Base-by-base conservation (phyloP, 2,113 vertebrate genomes). In the Onychostoma macrolepis region DNA sequence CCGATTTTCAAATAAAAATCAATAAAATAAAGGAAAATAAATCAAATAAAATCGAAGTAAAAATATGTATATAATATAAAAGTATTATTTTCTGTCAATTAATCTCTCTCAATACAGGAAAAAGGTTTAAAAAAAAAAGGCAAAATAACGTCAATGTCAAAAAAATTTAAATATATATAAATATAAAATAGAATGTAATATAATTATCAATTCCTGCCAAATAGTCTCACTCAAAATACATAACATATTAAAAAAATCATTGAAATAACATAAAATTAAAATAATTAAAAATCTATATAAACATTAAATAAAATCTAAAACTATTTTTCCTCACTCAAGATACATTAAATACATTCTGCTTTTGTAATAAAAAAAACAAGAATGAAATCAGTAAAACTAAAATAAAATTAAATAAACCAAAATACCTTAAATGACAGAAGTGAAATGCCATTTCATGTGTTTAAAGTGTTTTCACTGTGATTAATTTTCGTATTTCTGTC, bases 401-500 rank as follows among this genome's bases (percentile, higher is more conserved):
- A 3, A n/a, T 24, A 9, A 58, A 58, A 58, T 2, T 4, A 10
- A 72, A 38, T 24, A 24, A 36, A 71, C 0, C 13, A 43, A 17
- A 53, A 11, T 1, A 2, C 8, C 2, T 30, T 1, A 33, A 17
- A 5, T 19, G 12, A 0, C 13, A 30, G 28, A 17, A 67, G 15
- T 53, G 3, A 53, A 53, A 53, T 53, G 75, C 2, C 13, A 2
- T 12, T 6, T 45, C 12, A 11, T 12, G 48, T 41, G 26, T 45
- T 63, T 26, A n/a, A 13, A 53, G 13, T 50, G 48, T 50, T 19
- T 63, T 0, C 1, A 11, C 2, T 6, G 26, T 75, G 13, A 26
- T 50, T 67, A 2, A 21, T 83, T 75, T 6, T 30, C 36, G 53
- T 6, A 77, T 90, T 10, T 17, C 28, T 76, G 72, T 24, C 67